A percentile compares a stretch with the other conserved stretches of the same genome.
Evolutionary conservation across 2,888 invertebrate genomes (phyloP).

Genomic region (Pristionchus entomophagus): DNA sequence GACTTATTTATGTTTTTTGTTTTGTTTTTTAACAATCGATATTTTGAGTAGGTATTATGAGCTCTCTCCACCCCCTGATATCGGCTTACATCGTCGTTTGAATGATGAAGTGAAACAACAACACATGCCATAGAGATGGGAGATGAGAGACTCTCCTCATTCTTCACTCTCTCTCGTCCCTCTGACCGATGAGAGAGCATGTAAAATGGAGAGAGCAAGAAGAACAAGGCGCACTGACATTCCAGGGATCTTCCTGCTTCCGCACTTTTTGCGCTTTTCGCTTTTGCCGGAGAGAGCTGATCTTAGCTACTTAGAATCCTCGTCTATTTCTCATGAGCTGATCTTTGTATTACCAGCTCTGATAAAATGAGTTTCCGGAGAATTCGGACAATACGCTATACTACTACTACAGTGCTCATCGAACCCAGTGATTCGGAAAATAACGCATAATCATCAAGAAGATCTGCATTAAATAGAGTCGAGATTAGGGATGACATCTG

Average conservation of each 20-base stretch:
- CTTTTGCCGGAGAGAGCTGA: no score
- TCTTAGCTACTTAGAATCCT: no score
- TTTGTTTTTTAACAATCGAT: background rate
- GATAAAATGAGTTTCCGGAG: no score
- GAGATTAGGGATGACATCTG: background rate
- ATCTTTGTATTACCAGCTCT: no score
- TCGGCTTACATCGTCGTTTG: background rate
- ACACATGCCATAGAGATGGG: background rate
- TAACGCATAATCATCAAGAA: no score
- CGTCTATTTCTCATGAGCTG: no score
- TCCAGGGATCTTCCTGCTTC: background rate
- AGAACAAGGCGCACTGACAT: background rate
- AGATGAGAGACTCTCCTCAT: background rate
- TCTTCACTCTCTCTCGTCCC: background rate
- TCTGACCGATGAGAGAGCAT: background rate
- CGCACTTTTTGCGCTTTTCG: background rate
- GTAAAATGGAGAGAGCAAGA: background rate
- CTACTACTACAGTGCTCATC: no score
- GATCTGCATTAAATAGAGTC: no score
- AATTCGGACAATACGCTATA: no score
- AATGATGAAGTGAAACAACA: conserved; percentile 9
- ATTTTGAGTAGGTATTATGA: background rate
- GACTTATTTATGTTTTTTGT: background rate
- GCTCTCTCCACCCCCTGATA: background rate
- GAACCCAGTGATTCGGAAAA: no score